Base-by-base conservation (phyloP, 2,888 invertebrate species). In the Lasioglossum vierecki region DNA sequence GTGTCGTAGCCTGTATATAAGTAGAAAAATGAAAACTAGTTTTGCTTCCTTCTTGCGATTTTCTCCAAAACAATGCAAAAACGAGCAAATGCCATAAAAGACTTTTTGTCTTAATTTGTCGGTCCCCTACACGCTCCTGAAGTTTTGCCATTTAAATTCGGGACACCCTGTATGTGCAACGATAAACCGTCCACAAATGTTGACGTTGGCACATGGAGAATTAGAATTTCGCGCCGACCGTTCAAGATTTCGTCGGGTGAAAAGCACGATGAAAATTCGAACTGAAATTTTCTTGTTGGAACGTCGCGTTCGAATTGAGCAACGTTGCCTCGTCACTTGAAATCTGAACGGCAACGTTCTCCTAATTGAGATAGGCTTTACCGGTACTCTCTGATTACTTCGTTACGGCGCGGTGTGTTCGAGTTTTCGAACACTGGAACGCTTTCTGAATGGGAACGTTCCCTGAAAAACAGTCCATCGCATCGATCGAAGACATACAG, bases 401-500 rank as follows among this genome's bases (percentile, higher is more conserved):
- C 68, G 68, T 68, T 39, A 39, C 68, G 39, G 15, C 6, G 46
- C 46, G 5, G 46, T 15, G 26, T 26, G 71, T 9, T 71, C 46
- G 71, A 71, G 71, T 44, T 26, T 46, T 46, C 8, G 26, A 44
- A 75, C 60, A 26, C 18, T 35, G 66, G 66, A 35, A 30, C 66
- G 41, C 75, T 60, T 68, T 44, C 41, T 18, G 60, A 75, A 75
- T 44, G 11, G 44, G 26, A 75, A 30, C 41, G 41, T 63, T 76
- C 44, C 26, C 44, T 63, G 60, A 30, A 75, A 75, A 76, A 76
- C 66, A 22, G 49, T 66, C 44, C 63, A 76, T 76, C 76, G 76
- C 63, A 76, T 76, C 76, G 76, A 76, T 76, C 39, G 76, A 63
- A 76, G 76, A 63, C 63, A 26, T 35, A 76, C 30, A 6, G 30